phyloP scores from a whole-genome alignment of 1,140 invertebrate species.

The Pemphigus obesinymphae region DNA sequence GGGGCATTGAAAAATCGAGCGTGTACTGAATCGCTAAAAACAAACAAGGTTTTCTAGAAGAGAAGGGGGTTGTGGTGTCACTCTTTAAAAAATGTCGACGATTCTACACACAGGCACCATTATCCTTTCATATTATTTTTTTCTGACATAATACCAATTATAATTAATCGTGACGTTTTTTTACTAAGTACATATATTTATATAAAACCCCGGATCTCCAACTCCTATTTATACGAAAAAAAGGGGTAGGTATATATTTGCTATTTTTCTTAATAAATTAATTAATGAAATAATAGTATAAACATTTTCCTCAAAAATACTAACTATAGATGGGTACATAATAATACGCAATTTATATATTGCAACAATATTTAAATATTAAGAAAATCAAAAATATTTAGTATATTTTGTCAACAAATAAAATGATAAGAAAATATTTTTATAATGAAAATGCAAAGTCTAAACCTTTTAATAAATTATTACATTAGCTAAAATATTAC shows the following conservation, averaged over 20 bases:
- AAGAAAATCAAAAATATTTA: too few species aligned
- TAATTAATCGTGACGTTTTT: constrained; percentile 16
- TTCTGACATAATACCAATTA: not conserved
- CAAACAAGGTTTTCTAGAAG: not conserved
- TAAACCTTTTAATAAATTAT: too few species aligned
- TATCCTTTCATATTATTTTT: constrained; percentile 25
- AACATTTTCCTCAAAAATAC: too few species aligned
- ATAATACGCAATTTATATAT: too few species aligned
- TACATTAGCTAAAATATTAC: too few species aligned
- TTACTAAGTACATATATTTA: too few species aligned
- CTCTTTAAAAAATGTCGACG: constrained; percentile 40
- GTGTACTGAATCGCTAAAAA: constrained; percentile 38
- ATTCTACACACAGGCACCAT: constrained; percentile 27
- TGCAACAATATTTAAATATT: too few species aligned
- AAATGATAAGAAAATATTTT: too few species aligned
- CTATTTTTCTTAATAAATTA: not conserved
- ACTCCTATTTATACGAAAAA: not conserved
- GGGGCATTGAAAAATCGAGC: constrained; percentile 19
- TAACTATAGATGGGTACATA: too few species aligned
- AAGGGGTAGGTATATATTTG: not conserved
- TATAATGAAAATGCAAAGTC: too few species aligned
- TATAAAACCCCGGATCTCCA: not conserved
- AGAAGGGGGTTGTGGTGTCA: not conserved
- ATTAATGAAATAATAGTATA: too few species aligned
- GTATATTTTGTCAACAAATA: too few species aligned